These are phyloP conservation scores for Pemphigus obesinymphae DNA, from an alignment of 1,140 invertebrate species.

Conservation along the genomic window DNA sequence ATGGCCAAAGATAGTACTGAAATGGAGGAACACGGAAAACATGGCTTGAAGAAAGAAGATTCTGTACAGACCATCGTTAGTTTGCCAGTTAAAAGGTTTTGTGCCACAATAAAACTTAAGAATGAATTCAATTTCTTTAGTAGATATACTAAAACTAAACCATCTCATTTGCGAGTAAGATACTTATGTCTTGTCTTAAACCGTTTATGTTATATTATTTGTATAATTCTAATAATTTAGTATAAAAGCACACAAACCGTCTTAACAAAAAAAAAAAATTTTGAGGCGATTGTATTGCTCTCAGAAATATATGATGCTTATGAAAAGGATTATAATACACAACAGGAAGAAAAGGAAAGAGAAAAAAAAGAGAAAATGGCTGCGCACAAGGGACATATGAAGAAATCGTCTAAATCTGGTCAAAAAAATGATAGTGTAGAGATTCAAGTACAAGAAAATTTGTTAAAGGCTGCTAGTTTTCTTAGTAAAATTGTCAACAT, in stretches of 20 bases:
- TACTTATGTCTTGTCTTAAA: background rate
- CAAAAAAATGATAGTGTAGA: background rate
- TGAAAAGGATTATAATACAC: background rate
- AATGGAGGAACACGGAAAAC: no score
- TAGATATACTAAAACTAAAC: slow-evolving; percentile 59
- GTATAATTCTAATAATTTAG: background rate
- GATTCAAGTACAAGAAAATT: background rate
- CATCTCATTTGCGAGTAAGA: no score
- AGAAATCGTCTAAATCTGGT: background rate
- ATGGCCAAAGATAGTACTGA: background rate
- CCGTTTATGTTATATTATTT: background rate
- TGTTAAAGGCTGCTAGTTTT: background rate
- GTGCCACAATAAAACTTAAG: slow-evolving; percentile 54
- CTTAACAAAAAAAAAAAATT: background rate
- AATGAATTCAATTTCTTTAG: slow-evolving; percentile 95
- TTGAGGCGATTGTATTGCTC: background rate
- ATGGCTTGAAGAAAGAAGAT: background rate
- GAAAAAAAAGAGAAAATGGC: background rate
- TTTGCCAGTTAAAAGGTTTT: slow-evolving; percentile 47
- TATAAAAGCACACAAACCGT: background rate
- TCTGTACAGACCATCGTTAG: slow-evolving; percentile 42
- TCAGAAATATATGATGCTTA: background rate
- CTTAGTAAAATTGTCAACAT: background rate
- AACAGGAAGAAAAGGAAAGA: background rate
- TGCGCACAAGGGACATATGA: background rate